These are phyloP conservation scores for Hyalella azteca DNA, from an alignment of 2,888 invertebrate genomes.

Conservation along the genomic window DNA sequence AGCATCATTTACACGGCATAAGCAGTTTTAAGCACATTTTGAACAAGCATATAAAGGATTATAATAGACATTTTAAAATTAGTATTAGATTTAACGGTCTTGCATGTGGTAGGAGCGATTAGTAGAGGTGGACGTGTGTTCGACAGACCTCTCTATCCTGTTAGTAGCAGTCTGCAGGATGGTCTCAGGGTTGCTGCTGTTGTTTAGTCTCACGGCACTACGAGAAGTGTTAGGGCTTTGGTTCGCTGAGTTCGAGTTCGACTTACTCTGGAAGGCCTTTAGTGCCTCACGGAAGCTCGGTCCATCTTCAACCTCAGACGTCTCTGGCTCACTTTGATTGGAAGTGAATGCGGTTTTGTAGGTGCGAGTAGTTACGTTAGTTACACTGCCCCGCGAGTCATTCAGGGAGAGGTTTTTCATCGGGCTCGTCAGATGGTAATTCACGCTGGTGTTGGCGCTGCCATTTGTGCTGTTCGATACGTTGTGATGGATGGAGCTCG, in stretches of 20 bases:
- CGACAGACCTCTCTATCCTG: constrained; percentile 52
- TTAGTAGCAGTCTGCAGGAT: constrained; percentile 52
- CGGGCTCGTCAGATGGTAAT: constrained; percentile 4
- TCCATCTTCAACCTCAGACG: constrained; percentile 53
- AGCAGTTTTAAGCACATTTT: background rate
- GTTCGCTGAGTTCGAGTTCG: constrained; percentile 37
- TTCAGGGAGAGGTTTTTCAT: constrained; percentile 18
- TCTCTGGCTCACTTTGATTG: constrained; percentile 29
- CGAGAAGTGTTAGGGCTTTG: constrained; percentile 35
- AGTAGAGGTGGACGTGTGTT: constrained; percentile 49
- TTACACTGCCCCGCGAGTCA: background rate
- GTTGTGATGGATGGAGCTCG: background rate
- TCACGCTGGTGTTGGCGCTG: constrained; percentile 39
- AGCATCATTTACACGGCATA: constrained; percentile 19
- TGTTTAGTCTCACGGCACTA: constrained; percentile 38
- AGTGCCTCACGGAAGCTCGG: constrained; percentile 59
- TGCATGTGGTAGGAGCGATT: constrained; percentile 53
- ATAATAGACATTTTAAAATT: background rate
- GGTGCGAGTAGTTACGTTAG: constrained; percentile 3
- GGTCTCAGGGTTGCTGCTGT: constrained; percentile 41
- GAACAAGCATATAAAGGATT: background rate
- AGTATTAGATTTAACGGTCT: constrained; percentile 43
- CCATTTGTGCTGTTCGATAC: constrained; percentile 39
- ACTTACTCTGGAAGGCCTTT: constrained; percentile 54
- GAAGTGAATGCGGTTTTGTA: constrained; percentile 39